A percentile compares a stretch with the other conserved stretches of the same genome.
Conservation (phyloP, 2,888 invertebrate genomes). For the Hetaerina titia region DNA sequence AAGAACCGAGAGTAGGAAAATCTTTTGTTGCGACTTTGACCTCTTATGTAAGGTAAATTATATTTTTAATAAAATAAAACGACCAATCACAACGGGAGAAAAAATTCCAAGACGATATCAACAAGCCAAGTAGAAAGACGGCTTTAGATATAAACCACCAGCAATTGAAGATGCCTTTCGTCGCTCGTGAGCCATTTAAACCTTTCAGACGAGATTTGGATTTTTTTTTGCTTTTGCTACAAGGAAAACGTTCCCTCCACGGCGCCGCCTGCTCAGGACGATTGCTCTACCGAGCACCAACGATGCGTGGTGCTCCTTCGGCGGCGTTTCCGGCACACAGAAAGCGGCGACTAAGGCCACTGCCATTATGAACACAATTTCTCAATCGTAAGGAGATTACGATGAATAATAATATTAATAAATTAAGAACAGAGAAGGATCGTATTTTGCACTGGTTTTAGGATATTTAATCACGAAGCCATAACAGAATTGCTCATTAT, state of each 20-base stretch:
- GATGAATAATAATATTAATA: too few relatives aligned
- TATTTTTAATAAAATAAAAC: too few relatives aligned
- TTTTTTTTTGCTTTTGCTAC: not conserved
- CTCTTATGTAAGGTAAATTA: too few relatives aligned
- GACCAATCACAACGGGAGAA: not conserved
- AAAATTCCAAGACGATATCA: not conserved
- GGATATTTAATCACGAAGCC: not conserved
- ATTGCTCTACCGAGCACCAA: not conserved
- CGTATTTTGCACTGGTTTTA: not conserved
- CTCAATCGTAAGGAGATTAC: too few relatives aligned
- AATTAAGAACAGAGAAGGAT: not conserved
- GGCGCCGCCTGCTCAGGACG: not conserved
- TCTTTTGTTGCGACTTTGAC: too few relatives aligned
- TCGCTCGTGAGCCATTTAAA: conserved; percentile 1
- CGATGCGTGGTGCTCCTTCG: not conserved
- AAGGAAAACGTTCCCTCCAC: not conserved
- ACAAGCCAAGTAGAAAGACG: not conserved
- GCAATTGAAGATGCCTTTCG: not conserved
- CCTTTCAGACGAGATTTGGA: not conserved
- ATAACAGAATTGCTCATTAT: not conserved
- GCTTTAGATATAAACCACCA: not conserved
- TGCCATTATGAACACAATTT: too few relatives aligned
- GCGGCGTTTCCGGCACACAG: too few relatives aligned
- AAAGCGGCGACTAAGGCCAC: too few relatives aligned
- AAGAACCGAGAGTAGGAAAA: too few relatives aligned